Evolutionary conservation across 2,113 vertebrate species (phyloP).

Genomic region (Setophaga coronata): DNA sequence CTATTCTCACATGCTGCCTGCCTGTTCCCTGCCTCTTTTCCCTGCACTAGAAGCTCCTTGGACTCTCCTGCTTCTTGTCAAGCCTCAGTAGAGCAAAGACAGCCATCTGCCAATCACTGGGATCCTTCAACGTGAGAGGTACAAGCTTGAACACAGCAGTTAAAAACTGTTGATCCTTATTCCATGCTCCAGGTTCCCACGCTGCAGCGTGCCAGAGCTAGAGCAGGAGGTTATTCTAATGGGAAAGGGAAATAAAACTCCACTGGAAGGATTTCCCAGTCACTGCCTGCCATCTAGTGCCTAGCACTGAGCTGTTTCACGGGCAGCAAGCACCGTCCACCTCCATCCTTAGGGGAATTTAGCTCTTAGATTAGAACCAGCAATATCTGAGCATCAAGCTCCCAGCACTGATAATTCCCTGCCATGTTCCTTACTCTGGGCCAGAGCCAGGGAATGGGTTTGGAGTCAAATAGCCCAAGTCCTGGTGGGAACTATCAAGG

Average conservation of each 20-base stretch:
- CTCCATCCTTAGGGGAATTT: neutral
- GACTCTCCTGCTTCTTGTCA: neutral
- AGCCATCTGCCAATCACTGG: neutral
- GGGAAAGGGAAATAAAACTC: neutral
- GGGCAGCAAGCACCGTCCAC: neutral
- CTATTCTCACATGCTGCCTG: neutral
- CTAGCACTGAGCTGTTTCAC: neutral
- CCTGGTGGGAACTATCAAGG: neutral
- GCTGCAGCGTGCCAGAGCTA: accelerated
- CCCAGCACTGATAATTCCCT: neutral
- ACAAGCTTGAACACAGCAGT: neutral
- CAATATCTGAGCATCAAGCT: accelerated
- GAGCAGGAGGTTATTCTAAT: neutral
- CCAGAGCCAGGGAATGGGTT: neutral
- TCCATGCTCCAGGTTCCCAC: neutral
- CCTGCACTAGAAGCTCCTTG: neutral
- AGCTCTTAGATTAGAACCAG: neutral
- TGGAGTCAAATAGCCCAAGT: neutral
- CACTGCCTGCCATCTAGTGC: constrained; percentile 66
- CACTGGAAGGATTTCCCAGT: neutral
- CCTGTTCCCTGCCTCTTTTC: neutral
- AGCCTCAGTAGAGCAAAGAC: neutral
- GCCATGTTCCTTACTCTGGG: neutral
- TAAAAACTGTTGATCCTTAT: neutral
- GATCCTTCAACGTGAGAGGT: neutral